Conservation (phyloP, 2,888 invertebrate genomes). For the Steinernema scapterisci region DNA sequence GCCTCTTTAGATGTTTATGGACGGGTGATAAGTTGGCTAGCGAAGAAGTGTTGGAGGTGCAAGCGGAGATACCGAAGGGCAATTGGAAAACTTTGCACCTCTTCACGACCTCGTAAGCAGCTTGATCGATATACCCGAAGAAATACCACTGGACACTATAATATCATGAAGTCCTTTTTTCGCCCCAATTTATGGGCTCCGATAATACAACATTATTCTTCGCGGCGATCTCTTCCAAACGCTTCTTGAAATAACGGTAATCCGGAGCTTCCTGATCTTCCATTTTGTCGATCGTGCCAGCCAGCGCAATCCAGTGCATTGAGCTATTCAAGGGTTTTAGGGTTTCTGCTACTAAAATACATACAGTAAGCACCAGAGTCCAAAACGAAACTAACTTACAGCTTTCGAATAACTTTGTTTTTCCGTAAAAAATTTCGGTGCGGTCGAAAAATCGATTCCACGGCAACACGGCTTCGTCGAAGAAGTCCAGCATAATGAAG, state of each 20-base stretch:
- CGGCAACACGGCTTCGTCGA: background rate
- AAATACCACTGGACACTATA: too few relatives aligned
- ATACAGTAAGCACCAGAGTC: background rate
- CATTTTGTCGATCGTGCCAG: background rate
- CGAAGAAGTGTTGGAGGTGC: background rate
- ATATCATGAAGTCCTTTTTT: too few relatives aligned
- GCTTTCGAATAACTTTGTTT: background rate
- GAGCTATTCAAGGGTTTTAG: background rate
- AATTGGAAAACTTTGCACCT: background rate
- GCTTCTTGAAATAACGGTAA: background rate
- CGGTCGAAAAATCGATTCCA: background rate
- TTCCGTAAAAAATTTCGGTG: slow-evolving; percentile 9
- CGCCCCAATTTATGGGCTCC: background rate
- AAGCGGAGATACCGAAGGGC: slow-evolving; percentile 11
- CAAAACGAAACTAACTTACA: background rate
- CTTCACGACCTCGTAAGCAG: slow-evolving; percentile 25
- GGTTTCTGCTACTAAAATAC: background rate
- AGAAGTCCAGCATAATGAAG: slow-evolving; percentile 1
- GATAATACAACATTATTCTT: background rate
- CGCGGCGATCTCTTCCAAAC: background rate
- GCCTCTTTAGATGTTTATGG: background rate
- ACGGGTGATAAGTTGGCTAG: background rate
- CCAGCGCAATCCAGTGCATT: background rate
- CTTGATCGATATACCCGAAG: slow-evolving; percentile 11
- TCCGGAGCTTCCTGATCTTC: background rate